Conservation (phyloP, 2,797 vertebrate genomes). For the Sebastes flavidus region DNA sequence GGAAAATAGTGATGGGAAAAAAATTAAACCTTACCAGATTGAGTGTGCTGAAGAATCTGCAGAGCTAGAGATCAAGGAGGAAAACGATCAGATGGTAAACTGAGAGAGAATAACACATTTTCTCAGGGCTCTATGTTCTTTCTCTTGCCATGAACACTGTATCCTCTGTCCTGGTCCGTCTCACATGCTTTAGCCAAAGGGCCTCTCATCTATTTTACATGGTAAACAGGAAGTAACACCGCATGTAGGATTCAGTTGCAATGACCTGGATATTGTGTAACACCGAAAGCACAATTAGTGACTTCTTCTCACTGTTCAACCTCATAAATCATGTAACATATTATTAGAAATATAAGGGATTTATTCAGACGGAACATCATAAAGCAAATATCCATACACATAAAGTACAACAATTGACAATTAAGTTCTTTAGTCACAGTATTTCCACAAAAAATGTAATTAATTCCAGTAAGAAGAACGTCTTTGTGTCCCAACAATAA, state of each 20-base stretch:
- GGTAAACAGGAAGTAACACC: conserved; percentile 71
- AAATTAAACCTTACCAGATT: conserved; percentile 56
- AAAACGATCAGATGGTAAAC: conserved; percentile 43
- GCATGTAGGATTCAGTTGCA: conserved; percentile 66
- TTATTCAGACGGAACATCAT: neutral
- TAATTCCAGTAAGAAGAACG: neutral
- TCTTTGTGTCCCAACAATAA: neutral
- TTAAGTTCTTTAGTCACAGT: neutral
- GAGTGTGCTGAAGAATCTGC: conserved; percentile 34
- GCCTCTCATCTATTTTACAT: conserved; percentile 77
- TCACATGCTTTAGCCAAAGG: conserved; percentile 77
- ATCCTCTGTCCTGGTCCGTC: conserved; percentile 68
- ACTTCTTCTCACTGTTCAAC: neutral
- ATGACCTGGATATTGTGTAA: conserved; percentile 63
- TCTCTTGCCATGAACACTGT: conserved; percentile 64
- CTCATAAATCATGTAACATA: neutral
- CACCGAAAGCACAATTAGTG: conserved; percentile 27
- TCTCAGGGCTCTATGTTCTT: conserved; percentile 60
- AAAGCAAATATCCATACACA: neutral
- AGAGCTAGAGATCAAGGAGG: conserved; percentile 24
- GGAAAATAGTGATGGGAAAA: neutral
- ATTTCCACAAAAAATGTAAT: neutral
- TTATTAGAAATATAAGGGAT: neutral
- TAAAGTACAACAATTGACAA: neutral
- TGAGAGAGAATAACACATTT: conserved; percentile 67